Percentiles rank a stretch among this genome's conserved stretches.
These are phyloP conservation scores for Sinocyclocheilus anophthalmus DNA, from an alignment of 2,113 vertebrate species.

Conservation along the genomic window DNA sequence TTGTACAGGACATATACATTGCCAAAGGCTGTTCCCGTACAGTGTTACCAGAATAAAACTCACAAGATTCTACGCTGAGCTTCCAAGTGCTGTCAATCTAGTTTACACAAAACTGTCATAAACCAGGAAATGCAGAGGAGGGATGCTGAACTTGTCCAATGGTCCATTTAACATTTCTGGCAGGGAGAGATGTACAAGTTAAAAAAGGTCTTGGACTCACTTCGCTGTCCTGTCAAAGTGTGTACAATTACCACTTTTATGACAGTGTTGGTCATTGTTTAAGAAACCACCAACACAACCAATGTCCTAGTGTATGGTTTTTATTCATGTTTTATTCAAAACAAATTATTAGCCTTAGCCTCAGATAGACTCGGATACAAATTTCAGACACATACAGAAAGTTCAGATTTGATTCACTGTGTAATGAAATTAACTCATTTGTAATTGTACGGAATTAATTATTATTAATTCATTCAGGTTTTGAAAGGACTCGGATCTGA, in stretches of 20 bases:
- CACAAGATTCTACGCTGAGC: not conserved
- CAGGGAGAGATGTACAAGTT: not conserved
- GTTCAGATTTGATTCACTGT: not conserved
- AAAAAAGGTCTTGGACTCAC: not conserved
- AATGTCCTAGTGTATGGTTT: not conserved
- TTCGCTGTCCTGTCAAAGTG: not conserved
- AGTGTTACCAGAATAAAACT: not conserved
- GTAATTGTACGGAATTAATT: too few species aligned
- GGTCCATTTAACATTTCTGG: not conserved
- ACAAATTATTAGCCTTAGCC: not conserved
- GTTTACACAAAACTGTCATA: slow-evolving; percentile 9
- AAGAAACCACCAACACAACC: not conserved
- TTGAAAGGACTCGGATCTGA: too few species aligned
- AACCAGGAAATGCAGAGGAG: not conserved
- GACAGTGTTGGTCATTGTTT: not conserved
- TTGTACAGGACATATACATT: not conserved
- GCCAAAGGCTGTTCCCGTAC: not conserved
- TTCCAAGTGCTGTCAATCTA: not conserved
- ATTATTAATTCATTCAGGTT: too few species aligned
- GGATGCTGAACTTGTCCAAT: not conserved
- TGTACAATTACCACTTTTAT: not conserved
- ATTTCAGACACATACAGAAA: not conserved
- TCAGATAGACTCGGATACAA: not conserved
- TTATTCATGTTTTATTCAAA: not conserved
- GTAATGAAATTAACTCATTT: too few species aligned